Evolutionary conservation across 2,113 vertebrate species (phyloP).

Genomic region (Callorhinus ursinus): DNA sequence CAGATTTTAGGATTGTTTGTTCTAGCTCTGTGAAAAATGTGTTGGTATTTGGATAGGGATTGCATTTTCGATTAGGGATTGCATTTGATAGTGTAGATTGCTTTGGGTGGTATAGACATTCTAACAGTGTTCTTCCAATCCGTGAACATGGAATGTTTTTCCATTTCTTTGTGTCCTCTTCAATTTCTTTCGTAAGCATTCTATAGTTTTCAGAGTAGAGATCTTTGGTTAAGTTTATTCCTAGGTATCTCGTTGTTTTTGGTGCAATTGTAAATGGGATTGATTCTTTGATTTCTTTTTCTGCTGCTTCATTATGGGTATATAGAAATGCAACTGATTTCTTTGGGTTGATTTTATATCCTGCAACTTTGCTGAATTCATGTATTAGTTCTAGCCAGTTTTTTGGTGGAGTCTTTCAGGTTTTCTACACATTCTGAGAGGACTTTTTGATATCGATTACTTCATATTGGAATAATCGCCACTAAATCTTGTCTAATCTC

Average conservation of each 20-base stretch:
- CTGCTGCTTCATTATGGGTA: background rate
- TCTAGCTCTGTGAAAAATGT: background rate
- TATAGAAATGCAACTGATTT: background rate
- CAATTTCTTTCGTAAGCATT: background rate
- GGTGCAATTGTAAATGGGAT: background rate
- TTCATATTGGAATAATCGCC: background rate
- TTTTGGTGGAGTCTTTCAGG: background rate
- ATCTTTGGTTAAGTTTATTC: background rate
- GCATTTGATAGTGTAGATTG: background rate
- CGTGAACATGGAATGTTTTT: background rate
- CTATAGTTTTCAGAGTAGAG: background rate
- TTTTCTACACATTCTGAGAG: background rate
- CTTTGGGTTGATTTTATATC: background rate
- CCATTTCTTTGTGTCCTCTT: background rate
- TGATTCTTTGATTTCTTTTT: background rate
- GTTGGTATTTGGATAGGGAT: background rate
- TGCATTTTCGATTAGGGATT: background rate
- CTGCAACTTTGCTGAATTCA: background rate
- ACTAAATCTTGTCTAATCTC: background rate
- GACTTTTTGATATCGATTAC: background rate
- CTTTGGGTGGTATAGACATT: background rate
- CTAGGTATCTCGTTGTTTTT: background rate
- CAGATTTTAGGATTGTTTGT: background rate
- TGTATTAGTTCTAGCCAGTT: background rate
- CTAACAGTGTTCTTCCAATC: background rate